Base-by-base conservation (phyloP, 2,888 invertebrate genomes). In the Platycheirus rosarum region DNA sequence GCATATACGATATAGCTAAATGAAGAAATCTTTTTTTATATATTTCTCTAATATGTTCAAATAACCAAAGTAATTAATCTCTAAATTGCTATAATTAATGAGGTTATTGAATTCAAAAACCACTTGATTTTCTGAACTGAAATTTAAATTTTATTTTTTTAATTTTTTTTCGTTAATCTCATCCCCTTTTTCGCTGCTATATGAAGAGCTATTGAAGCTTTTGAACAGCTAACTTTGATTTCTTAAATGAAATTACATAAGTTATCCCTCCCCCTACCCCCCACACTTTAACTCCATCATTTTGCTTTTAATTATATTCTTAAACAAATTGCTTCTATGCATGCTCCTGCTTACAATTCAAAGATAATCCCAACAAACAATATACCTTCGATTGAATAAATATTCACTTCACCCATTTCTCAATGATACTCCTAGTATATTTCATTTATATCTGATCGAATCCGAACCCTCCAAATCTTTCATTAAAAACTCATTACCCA, bases 401-500 rank as follows among this genome's bases (percentile, higher is more conserved):
- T 4, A 37, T 44, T 48, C 13, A 40, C 13, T 57, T 57, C 14
- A 37, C 20, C 23, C 1, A 57, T 57, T 57, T 40, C 7, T 16
- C 57, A 57, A n/a, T 26, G 26, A 40, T 40, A 35, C 32, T n/a
- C n/a, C 2, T 42, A 1, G 42, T 7, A 26, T 26, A 14, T 26
- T 57, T 40, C 23, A 40, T 40, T 57, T 57, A 18, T 57, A 57
- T 57, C 37, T 57, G 40, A 57, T 40, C 14, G 57, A 57, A 57
- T 14, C 40, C 8, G 18, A 40, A 57, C 32, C 44, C 42, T 44
- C 48, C 49, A 32, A 23, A 40, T 32, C 35, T 51, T 79, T 74
- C 79, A 79, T 79, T 79, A 74, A 74, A 79, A 79, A 57, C 79
- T 79, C 74, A 79, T 79, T 79, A 79, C 26, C 48, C 8, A 13